phyloP scores from a whole-genome alignment of 2,797 vertebrate genomes.

The Labeo calbasu region DNA sequence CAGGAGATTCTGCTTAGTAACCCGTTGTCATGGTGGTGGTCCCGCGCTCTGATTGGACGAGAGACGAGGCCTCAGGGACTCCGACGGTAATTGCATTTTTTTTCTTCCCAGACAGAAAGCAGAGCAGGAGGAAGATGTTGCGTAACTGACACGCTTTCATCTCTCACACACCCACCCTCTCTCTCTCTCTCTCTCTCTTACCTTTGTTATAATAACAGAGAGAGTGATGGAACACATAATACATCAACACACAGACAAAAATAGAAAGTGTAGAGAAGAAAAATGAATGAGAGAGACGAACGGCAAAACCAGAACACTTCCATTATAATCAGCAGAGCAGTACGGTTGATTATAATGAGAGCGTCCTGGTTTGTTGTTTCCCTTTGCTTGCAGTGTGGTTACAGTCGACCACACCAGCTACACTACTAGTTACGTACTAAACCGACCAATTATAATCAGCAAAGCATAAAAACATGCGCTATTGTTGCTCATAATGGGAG shows the following conservation, averaged over 20 bases:
- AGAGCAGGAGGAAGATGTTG: constrained; percentile 58
- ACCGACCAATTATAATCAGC: constrained; percentile 9
- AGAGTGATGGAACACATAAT: constrained; percentile 36
- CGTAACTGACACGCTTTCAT: constrained; percentile 51
- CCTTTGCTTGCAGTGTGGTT: background rate
- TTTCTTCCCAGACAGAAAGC: constrained; percentile 47
- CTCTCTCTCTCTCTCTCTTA: constrained; percentile 15
- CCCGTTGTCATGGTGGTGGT: constrained; percentile 68
- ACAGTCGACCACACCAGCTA: background rate
- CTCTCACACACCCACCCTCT: constrained; percentile 13
- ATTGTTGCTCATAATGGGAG: constrained; percentile 45
- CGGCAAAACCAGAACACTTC: background rate
- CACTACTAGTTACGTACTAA: background rate
- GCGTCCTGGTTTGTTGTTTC: background rate
- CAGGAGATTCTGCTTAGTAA: constrained; percentile 69
- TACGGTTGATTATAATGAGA: background rate
- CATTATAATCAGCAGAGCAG: background rate
- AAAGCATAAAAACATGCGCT: background rate
- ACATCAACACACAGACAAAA: constrained; percentile 34
- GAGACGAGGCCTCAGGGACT: constrained; percentile 57
- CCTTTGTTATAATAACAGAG: constrained; percentile 36
- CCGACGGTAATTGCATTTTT: constrained; percentile 35
- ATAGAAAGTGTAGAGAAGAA: constrained; percentile 1
- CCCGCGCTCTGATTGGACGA: constrained; percentile 64
- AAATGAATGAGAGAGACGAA: background rate